Evolutionary conservation across 1,140 invertebrate genomes (phyloP).

Genomic region (Tetramorium simillimum): DNA sequence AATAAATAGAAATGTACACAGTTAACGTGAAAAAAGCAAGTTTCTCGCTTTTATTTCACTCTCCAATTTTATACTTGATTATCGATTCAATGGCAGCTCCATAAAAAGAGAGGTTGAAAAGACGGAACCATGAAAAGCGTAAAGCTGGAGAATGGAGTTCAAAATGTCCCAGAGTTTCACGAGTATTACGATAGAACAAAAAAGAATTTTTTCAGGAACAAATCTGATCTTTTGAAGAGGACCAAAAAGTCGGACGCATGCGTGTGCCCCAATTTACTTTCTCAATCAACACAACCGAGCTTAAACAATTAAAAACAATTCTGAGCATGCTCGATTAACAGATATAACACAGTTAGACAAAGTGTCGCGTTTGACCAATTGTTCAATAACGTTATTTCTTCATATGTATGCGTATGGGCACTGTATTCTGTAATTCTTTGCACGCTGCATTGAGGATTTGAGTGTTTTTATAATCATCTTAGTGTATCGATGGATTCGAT

Average conservation of each 20-base stretch:
- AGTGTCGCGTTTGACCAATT: conserved; percentile 60
- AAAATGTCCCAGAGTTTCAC: background rate
- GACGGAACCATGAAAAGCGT: background rate
- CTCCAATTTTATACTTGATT: background rate
- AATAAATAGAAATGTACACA: background rate
- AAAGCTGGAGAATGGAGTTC: background rate
- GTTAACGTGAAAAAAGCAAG: too few relatives aligned
- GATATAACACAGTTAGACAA: background rate
- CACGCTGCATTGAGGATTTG: background rate
- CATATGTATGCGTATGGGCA: conserved; percentile 34
- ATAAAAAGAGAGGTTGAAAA: background rate
- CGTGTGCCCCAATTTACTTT: background rate
- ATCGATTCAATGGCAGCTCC: background rate
- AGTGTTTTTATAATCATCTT: conserved; percentile 17
- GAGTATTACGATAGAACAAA: background rate
- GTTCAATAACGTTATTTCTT: conserved; percentile 54
- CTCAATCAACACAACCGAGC: conserved; percentile 4
- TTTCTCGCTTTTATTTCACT: too few relatives aligned
- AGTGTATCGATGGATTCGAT: background rate
- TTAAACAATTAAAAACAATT: conserved; percentile 33
- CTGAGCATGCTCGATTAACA: background rate
- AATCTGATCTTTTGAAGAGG: conserved; percentile 15
- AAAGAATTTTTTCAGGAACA: background rate
- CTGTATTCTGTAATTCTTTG: conserved; percentile 33
- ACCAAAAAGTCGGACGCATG: background rate